These are phyloP conservation scores for Cotesia vestalis DNA, from an alignment of 1,140 invertebrate genomes.

Conservation along the genomic window DNA sequence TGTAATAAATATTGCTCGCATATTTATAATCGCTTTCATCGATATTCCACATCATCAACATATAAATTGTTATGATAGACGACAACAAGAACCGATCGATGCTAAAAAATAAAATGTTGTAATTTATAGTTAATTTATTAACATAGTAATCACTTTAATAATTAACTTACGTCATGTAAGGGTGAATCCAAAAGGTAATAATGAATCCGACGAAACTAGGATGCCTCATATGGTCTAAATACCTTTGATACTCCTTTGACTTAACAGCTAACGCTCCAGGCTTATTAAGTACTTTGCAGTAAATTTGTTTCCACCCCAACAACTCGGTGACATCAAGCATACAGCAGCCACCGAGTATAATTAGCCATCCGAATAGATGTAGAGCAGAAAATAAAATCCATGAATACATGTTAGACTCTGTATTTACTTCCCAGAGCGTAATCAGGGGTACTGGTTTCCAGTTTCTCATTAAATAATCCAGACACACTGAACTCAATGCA, in stretches of 20 bases:
- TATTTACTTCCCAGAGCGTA: slow-evolving; percentile 65
- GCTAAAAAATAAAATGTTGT: slow-evolving; percentile 57
- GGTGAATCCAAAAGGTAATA: slow-evolving; percentile 66
- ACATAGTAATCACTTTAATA: too few relatives aligned
- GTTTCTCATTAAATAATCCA: slow-evolving; percentile 58
- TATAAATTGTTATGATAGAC: slow-evolving; percentile 63
- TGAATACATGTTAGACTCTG: slow-evolving; percentile 52
- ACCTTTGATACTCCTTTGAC: slow-evolving; percentile 60
- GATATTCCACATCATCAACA: slow-evolving; percentile 66
- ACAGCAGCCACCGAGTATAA: slow-evolving; percentile 71
- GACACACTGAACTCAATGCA: slow-evolving; percentile 44
- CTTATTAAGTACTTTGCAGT: slow-evolving; percentile 62
- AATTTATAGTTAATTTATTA: slow-evolving; percentile 32
- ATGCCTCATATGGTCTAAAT: slow-evolving; percentile 68
- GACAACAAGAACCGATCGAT: slow-evolving; percentile 65
- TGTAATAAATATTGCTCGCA: slow-evolving; percentile 46
- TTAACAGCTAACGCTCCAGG: slow-evolving; percentile 62
- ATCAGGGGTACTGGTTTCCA: slow-evolving; percentile 62
- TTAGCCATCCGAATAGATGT: slow-evolving; percentile 68
- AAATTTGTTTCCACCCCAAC: slow-evolving; percentile 70
- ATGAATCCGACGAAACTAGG: slow-evolving; percentile 68
- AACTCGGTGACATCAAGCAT: slow-evolving; percentile 72
- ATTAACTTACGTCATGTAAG: slow-evolving; percentile 66
- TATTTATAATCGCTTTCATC: slow-evolving; percentile 66
- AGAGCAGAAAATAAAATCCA: slow-evolving; percentile 63